Conservation (phyloP, 1,140 invertebrate species). For the Carposina sasakii region DNA sequence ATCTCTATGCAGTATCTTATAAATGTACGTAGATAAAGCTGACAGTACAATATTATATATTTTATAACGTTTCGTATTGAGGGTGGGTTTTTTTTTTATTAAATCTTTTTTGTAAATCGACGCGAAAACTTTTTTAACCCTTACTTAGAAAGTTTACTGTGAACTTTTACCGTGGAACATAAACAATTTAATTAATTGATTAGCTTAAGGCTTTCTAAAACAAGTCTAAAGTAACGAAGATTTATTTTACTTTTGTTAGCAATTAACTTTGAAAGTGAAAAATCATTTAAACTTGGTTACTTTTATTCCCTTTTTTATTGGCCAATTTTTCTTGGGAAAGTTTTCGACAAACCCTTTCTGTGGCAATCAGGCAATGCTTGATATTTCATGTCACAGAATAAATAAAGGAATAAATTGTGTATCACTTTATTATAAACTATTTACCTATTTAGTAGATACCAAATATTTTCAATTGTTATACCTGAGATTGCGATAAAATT, state of each 20-base stretch:
- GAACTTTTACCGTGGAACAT: conserved; percentile 27
- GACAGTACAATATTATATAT: conserved; percentile 50
- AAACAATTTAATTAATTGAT: conserved; percentile 60
- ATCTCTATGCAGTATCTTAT: no score
- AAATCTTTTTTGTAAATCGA: no score
- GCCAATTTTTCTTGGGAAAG: conserved; percentile 64
- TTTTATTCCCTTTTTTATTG: conserved; percentile 60
- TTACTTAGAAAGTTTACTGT: no score
- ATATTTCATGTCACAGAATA: conserved; percentile 30
- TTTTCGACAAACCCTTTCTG: conserved; percentile 69
- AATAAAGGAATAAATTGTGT: no score
- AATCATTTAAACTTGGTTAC: conserved; percentile 56
- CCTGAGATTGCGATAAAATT: no score
- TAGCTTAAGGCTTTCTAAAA: conserved; percentile 35
- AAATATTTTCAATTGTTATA: no score
- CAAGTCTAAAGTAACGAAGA: conserved; percentile 48
- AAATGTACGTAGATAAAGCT: conserved; percentile 57
- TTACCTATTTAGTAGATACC: no score
- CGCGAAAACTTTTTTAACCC: no score
- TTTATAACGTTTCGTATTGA: no score
- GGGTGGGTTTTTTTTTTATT: no score
- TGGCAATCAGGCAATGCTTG: conserved; percentile 52
- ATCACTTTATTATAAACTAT: no score
- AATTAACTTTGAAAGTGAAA: conserved; percentile 71
- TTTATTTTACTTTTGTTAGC: conserved; percentile 63